phyloP scores from a whole-genome alignment of 2,888 invertebrate species.

The Julus scandinavius region DNA sequence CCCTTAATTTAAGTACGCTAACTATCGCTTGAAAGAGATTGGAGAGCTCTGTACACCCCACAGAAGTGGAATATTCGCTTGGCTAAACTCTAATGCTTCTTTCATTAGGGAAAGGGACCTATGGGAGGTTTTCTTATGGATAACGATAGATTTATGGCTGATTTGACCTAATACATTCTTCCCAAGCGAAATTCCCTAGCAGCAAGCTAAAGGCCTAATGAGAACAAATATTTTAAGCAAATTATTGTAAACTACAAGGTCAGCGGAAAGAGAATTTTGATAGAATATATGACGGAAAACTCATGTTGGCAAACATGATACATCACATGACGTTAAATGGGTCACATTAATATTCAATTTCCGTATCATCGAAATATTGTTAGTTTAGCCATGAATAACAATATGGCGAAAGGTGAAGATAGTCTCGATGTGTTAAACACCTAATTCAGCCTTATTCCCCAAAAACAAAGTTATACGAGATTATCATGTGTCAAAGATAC shows the following conservation, averaged over 20 bases:
- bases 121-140: not conserved
- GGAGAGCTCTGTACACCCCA: not conserved
- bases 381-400: not conserved
- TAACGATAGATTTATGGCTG: not conserved
- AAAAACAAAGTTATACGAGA: too few species aligned
- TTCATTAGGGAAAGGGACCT: not conserved
- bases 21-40: not conserved
- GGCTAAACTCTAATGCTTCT: not conserved
- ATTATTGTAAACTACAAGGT: not conserved
- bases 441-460: too few species aligned
- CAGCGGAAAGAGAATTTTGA: not conserved
- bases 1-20: not conserved
- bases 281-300: not conserved
- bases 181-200: not conserved
- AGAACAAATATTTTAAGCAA: not conserved
- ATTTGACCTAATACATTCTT: not conserved
- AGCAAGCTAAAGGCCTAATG: not conserved
- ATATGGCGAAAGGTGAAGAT: not conserved
- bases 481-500: too few species aligned
- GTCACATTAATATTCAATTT: too few species aligned
- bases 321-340: not conserved
- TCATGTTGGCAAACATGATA: not conserved
- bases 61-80: slow-evolving; percentile 5
- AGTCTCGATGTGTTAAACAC: not conserved
- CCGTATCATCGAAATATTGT: not conserved